Percentiles rank a stretch among this genome's conserved stretches.
Evolutionary conservation across 2,888 invertebrate genomes (phyloP).

Genomic region (Pemphredon lugubris): DNA sequence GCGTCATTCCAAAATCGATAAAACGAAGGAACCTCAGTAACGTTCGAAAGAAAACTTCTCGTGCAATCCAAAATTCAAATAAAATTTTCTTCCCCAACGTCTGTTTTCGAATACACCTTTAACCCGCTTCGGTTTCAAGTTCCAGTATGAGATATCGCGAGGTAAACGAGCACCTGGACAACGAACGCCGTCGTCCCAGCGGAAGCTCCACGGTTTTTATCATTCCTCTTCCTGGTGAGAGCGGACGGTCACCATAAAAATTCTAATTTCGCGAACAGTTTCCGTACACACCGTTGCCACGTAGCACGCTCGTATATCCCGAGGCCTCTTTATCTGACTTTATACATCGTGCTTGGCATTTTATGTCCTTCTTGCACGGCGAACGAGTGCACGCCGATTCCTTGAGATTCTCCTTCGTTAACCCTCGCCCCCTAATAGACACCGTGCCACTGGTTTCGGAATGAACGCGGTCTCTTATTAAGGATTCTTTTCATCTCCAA

Average conservation of each 20-base stretch:
- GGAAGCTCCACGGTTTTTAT: slow-evolving; percentile 50
- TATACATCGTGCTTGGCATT: slow-evolving; percentile 38
- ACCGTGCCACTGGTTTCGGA: background rate
- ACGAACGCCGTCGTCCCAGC: slow-evolving; percentile 33
- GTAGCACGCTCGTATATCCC: slow-evolving; percentile 44
- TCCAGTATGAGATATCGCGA: slow-evolving; percentile 39
- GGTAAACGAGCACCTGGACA: slow-evolving; percentile 54
- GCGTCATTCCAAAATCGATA: too few species aligned
- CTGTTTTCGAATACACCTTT: too few species aligned
- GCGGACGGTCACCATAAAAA: slow-evolving; percentile 54
- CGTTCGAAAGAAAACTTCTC: too few species aligned
- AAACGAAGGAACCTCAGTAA: too few species aligned
- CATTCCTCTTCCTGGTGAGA: slow-evolving; percentile 39
- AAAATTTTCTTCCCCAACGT: too few species aligned
- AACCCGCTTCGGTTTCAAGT: slow-evolving; percentile 33
- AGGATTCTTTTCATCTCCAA: slow-evolving; percentile 1
- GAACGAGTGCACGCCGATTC: slow-evolving; percentile 20
- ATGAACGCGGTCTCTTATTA: background rate
- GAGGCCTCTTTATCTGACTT: slow-evolving; percentile 47
- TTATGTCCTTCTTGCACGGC: slow-evolving; percentile 20
- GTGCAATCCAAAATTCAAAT: too few species aligned
- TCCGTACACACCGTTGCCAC: slow-evolving; percentile 21
- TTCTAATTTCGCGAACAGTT: slow-evolving; percentile 58
- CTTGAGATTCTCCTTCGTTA: slow-evolving; percentile 35
- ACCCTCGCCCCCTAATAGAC: slow-evolving; percentile 10